These are phyloP conservation scores for Catostylus mosaicus DNA, from an alignment of 30 jellyfish, hydroid and myxozoan species.

Conservation along the genomic window DNA sequence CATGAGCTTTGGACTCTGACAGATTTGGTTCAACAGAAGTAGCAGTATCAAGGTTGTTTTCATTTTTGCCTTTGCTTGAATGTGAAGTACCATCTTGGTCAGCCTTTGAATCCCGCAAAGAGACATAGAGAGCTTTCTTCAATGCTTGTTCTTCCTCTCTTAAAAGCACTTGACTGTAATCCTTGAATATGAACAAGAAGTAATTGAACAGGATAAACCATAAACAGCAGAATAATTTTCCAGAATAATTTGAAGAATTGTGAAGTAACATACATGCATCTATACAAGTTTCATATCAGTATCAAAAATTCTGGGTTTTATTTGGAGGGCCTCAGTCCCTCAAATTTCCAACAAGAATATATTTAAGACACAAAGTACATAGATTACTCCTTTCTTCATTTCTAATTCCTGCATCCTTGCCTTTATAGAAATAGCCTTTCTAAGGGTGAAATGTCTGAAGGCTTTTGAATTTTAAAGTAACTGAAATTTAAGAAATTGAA, in stretches of 20 bases:
- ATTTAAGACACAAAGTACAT: too few species aligned
- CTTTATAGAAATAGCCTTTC: too few species aligned
- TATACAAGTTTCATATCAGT: not conserved
- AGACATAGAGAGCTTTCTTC: slow-evolving; percentile 77
- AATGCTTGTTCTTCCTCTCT: slow-evolving; percentile 81
- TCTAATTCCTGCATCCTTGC: too few species aligned
- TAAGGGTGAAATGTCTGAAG: too few species aligned
- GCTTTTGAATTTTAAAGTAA: too few species aligned
- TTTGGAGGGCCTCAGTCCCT: too few species aligned
- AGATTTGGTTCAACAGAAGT: not conserved
- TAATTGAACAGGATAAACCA: not conserved
- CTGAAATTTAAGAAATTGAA: too few species aligned
- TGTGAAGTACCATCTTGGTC: not conserved
- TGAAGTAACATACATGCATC: too few species aligned
- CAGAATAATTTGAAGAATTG: too few species aligned
- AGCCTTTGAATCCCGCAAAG: slow-evolving; percentile 53
- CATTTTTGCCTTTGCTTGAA: not conserved
- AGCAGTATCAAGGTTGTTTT: not conserved
- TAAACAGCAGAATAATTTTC: not conserved
- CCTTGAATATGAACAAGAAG: slow-evolving; percentile 21
- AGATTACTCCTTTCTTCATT: too few species aligned
- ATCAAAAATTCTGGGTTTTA: too few species aligned
- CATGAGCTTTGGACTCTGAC: not conserved
- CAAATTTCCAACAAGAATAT: not conserved
- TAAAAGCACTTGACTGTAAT: slow-evolving; percentile 62